phyloP scores from a whole-genome alignment of 2,888 invertebrate genomes.

The Drosophila gaucha region DNA sequence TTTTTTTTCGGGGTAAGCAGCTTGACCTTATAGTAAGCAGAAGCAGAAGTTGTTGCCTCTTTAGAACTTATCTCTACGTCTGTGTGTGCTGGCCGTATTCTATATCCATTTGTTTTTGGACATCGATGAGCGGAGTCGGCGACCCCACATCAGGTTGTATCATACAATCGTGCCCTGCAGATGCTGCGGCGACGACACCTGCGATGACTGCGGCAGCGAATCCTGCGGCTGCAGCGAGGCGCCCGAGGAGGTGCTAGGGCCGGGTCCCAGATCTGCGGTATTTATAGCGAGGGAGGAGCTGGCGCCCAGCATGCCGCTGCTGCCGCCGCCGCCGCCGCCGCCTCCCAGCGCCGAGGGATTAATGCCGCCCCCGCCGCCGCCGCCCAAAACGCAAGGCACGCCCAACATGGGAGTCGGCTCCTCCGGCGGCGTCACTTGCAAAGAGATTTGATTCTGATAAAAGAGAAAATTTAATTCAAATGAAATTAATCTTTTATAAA shows the following conservation, averaged over 20 bases:
- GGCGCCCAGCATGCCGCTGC: conserved; percentile 77
- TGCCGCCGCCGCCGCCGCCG: conserved; percentile 76
- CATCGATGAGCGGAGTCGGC: conserved; percentile 91
- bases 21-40: conserved; percentile 20
- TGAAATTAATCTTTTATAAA: neutral
- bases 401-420: conserved; percentile 85
- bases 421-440: conserved; percentile 89
- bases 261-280: conserved; percentile 81
- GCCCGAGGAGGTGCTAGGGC: conserved; percentile 85
- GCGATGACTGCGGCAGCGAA: conserved; percentile 73
- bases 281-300: conserved; percentile 84
- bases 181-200: conserved; percentile 87
- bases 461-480: neutral
- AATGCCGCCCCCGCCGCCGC: conserved; percentile 82
- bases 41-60: conserved; percentile 14
- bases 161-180: conserved; percentile 97
- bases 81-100: conserved; percentile 77
- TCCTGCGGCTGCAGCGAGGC: conserved; percentile 86
- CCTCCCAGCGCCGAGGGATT: conserved; percentile 84
- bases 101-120: conserved; percentile 86
- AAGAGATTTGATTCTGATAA: conserved; percentile 81
- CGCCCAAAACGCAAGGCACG: conserved; percentile 82
- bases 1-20: conserved; percentile 32
- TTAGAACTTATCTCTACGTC: conserved; percentile 69
- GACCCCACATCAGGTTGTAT: conserved; percentile 97